These are phyloP conservation scores for Agrochola lota DNA, from an alignment of 2,888 invertebrate species.

Conservation along the genomic window DNA sequence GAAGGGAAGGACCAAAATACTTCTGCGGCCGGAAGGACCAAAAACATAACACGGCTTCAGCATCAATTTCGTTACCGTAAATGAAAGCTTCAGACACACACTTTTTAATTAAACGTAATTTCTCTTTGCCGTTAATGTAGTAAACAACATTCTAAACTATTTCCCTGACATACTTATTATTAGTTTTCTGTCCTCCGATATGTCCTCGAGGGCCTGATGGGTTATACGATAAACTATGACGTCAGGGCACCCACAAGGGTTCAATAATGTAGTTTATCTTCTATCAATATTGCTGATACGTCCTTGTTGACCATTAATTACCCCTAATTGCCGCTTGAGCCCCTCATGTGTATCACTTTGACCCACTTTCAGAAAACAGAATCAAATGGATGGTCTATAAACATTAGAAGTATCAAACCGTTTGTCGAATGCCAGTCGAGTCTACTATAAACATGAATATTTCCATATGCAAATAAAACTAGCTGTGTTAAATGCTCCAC, in stretches of 20 bases:
- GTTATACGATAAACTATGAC: constrained; percentile 40
- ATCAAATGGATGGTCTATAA: neutral
- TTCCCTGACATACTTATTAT: constrained; percentile 49
- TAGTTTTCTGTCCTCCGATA: constrained; percentile 27
- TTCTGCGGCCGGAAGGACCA: neutral
- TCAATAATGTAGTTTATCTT: constrained; percentile 49
- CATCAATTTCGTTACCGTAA: neutral
- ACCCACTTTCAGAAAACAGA: constrained; percentile 23
- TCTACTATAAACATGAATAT: constrained; percentile 1
- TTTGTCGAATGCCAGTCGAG: neutral
- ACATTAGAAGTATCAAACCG: neutral
- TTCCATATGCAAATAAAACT: constrained; percentile 5
- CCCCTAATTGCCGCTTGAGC: neutral
- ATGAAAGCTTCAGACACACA: neutral
- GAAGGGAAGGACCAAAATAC: constrained; percentile 25
- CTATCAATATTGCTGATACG: constrained; percentile 43
- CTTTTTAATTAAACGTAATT: neutral
- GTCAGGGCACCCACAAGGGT: constrained; percentile 48
- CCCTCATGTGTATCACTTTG: neutral
- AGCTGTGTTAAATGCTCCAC: neutral
- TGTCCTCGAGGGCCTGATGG: constrained; percentile 48
- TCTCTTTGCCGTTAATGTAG: constrained; percentile 9
- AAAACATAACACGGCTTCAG: neutral
- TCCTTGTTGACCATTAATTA: constrained; percentile 27
- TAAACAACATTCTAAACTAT: constrained; percentile 30